Evolutionary conservation across 2,888 invertebrate genomes (phyloP).

Genomic region (Trichopria drosophilae): DNA sequence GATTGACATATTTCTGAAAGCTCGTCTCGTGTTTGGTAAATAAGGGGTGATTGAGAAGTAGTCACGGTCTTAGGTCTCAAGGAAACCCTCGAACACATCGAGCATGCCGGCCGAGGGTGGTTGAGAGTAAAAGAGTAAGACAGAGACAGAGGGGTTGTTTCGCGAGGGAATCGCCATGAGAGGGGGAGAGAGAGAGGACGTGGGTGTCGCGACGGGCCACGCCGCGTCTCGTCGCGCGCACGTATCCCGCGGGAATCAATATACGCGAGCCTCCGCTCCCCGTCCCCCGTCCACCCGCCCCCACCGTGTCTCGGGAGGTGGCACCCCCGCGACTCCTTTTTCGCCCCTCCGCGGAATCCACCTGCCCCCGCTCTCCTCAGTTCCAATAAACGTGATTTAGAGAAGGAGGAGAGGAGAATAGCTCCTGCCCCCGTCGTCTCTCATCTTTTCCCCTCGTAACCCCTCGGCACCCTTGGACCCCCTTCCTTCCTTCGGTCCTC

Average conservation of each 20-base stretch:
- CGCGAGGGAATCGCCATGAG: too few relatives aligned
- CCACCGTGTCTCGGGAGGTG: conserved; percentile 18
- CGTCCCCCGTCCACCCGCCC: conserved; percentile 33
- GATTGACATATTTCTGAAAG: too few relatives aligned
- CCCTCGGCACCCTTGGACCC: conserved; percentile 34
- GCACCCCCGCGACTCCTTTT: conserved; percentile 48
- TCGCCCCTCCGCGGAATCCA: conserved; percentile 42
- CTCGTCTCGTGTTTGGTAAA: too few relatives aligned
- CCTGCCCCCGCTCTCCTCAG: conserved; percentile 31
- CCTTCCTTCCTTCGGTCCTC: conserved; percentile 25
- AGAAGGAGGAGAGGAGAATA: conserved; percentile 43
- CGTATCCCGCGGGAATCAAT: conserved; percentile 58
- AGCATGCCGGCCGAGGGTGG: too few relatives aligned
- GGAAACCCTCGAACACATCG: too few relatives aligned
- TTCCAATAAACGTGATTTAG: conserved; percentile 55
- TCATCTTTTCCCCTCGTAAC: conserved; percentile 8
- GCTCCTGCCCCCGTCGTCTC: conserved; percentile 37
- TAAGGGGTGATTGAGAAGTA: too few relatives aligned
- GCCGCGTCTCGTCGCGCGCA: conserved; percentile 47
- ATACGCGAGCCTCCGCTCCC: conserved; percentile 56
- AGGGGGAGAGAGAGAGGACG: too few relatives aligned
- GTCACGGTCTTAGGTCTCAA: too few relatives aligned
- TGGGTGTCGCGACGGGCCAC: neutral
- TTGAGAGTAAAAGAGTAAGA: too few relatives aligned
- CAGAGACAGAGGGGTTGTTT: too few relatives aligned